phyloP scores from a whole-genome alignment of 2,888 invertebrate species.

The Trichogramma evanescens region DNA sequence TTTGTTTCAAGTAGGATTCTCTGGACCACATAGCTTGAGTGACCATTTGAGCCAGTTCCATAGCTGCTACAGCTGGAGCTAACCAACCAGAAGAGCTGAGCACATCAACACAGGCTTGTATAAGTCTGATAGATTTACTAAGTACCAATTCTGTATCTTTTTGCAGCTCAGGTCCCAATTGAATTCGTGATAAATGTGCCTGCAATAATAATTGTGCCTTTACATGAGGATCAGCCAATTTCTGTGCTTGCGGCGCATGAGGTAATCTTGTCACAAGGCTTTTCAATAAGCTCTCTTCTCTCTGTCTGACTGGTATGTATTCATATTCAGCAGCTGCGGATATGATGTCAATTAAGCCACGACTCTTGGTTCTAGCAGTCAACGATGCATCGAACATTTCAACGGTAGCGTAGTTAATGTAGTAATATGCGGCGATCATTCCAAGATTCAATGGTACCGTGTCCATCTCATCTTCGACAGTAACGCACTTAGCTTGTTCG shows the following conservation, averaged over 20 bases:
- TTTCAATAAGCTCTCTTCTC: constrained; percentile 83
- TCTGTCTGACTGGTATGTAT: constrained; percentile 86
- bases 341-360: constrained; percentile 94
- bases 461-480: constrained; percentile 97
- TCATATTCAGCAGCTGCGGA: constrained; percentile 97
- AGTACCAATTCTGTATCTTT: constrained; percentile 90
- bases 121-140: constrained; percentile 75
- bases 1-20: constrained; percentile 92
- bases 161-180: constrained; percentile 91
- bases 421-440: constrained; percentile 99
- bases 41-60: constrained; percentile 99
- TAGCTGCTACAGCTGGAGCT: constrained; percentile 95
- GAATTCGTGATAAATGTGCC: constrained; percentile 89
- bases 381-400: constrained; percentile 96
- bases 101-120: constrained; percentile 93
- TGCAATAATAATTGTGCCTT: constrained; percentile 94
- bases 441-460: constrained; percentile 93
- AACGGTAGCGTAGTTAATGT: constrained; percentile 98
- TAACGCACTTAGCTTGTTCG: constrained; percentile 95
- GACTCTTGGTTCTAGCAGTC: constrained; percentile 94
- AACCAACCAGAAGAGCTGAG: constrained; percentile 92
- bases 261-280: constrained; percentile 61
- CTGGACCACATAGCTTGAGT: constrained; percentile 99
- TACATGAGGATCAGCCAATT: constrained; percentile 81
- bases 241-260: constrained; percentile 45